These are phyloP conservation scores for Fragum whitleyi DNA, from an alignment of 2,888 invertebrate genomes.

Conservation along the genomic window DNA sequence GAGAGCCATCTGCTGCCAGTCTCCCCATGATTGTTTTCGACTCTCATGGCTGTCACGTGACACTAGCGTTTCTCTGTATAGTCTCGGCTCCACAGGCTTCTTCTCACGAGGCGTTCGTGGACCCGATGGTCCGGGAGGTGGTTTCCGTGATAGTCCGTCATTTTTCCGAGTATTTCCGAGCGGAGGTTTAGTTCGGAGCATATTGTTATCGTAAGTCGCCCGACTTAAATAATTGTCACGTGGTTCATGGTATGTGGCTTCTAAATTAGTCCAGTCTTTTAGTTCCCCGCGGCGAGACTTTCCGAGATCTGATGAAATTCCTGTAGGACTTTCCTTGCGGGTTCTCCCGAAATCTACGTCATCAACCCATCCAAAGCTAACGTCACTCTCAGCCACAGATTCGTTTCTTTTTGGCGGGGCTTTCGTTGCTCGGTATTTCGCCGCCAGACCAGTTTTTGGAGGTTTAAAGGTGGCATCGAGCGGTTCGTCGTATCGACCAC, in stretches of 20 bases:
- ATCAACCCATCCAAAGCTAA: constrained; percentile 19
- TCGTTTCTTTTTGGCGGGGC: neutral
- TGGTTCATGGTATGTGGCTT: neutral
- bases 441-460: neutral
- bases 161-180: neutral
- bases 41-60: neutral
- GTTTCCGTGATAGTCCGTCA: neutral
- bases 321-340: neutral
- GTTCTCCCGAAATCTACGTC: constrained; percentile 5
- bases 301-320: neutral
- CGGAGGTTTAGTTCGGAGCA: neutral
- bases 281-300: constrained; percentile 10
- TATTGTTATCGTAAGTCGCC: neutral
- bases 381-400: constrained; percentile 4
- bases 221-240: neutral
- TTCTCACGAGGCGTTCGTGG: neutral
- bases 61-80: neutral
- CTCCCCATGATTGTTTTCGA: neutral
- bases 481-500: constrained; percentile 11
- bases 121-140: neutral
- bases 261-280: neutral
- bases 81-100: neutral
- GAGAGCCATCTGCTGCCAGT: neutral
- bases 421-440: constrained; percentile 11
- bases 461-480: neutral